Base-by-base conservation (phyloP, 2,797 vertebrate species). In the Halcyon leucocephala region DNA sequence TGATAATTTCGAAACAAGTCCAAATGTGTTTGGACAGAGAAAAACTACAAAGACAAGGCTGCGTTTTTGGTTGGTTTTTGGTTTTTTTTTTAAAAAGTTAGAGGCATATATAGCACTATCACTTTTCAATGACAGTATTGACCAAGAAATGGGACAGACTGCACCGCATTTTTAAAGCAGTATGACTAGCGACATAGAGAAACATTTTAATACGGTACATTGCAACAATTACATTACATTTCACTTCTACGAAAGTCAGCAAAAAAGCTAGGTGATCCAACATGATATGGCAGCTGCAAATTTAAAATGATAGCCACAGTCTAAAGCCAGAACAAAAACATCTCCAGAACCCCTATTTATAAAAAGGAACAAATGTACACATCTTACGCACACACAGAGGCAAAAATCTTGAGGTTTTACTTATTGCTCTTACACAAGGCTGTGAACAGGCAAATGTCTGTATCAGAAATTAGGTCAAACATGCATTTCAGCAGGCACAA, bases 401-500 rank as follows among this genome's bases (percentile, higher is more conserved):
- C 74, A 89, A 69, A 67, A 67, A 78, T 87, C 86, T 95, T 85
- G 82, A 92, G 92, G 83, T 89, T 95, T 94, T 92, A 79, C 86
- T 91, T 95, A 95, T 88, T 96, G 93, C 93, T 97, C 83, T 95
- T 93, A 93, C 86, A 88, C 74, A 92, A 95, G 91, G 79, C 82
- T 85, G 54, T 55, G 83, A 96, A 93, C 84, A 92, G 89, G 86
- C 79, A 95, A 96, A 90, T 76, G 84, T 90, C 73, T 78, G 71
- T 87, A 93, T 95, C 74, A 97, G 96, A 98, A 98, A 98, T 97
- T 95, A 97, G 97, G 97, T 98, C 97, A 97, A 97, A 97, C 95
- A 95, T 97, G 96, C 97, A 97, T 91, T 96, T 97, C 44, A 70
- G 96, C 95, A 97, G 93, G 93, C 96, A 98, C 80, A 12, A 76